Percentiles rank a stretch among this genome's conserved stretches.
These are phyloP conservation scores for Pachyrhynchus sulphureomaculatus DNA, from an alignment of 1,140 invertebrate genomes.

Conservation along the genomic window DNA sequence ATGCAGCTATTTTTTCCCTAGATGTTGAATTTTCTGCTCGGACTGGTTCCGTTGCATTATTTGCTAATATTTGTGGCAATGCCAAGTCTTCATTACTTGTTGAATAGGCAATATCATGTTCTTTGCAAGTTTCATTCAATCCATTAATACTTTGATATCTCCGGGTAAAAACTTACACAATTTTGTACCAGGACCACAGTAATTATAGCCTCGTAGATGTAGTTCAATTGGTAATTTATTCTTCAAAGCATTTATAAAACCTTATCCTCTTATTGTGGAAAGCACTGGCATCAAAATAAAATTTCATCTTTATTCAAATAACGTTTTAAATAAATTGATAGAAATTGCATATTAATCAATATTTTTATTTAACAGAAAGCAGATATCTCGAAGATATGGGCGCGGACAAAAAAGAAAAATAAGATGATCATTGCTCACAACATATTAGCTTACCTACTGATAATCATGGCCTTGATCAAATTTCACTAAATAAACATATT, in stretches of 20 bases:
- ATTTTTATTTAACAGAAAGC: no score
- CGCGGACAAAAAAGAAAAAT: no score
- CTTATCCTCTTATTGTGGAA: no score
- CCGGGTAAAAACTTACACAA: conserved; percentile 36
- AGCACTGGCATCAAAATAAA: no score
- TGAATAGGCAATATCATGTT: conserved; percentile 26
- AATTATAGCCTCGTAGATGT: conserved; percentile 42
- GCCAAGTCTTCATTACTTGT: no score
- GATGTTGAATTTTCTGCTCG: neutral
- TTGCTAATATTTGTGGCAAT: neutral
- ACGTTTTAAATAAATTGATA: no score
- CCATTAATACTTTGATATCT: conserved; percentile 44
- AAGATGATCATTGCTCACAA: no score
- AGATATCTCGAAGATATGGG: no score
- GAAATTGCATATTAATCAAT: no score
- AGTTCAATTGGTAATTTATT: conserved; percentile 42
- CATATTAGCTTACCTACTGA: neutral
- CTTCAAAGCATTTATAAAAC: conserved; percentile 30
- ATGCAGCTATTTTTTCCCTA: neutral
- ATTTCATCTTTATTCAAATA: no score
- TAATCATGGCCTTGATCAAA: neutral
- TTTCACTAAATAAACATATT: neutral
- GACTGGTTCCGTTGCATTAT: neutral
- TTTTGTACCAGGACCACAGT: conserved; percentile 42
- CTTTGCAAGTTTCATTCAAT: conserved; percentile 42